Evolutionary conservation across 2,113 vertebrate genomes (phyloP), one percentile per base, ranked within the genome.

Genomic region (Pelusios castaneus): DNA sequence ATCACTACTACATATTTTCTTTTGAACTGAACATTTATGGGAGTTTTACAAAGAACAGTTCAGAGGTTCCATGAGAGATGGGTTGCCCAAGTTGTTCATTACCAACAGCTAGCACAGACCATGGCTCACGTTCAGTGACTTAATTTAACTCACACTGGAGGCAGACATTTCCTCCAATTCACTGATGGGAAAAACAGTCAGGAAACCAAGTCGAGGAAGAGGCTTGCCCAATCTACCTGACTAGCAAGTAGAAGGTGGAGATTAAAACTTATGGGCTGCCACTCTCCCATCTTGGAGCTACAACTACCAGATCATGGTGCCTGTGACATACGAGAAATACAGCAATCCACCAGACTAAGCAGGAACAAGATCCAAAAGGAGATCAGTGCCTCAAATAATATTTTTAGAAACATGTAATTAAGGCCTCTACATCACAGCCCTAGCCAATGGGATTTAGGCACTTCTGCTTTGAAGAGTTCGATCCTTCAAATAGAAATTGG

Each of bases 371-470:
- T 14, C 60, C 60, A n/a, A 67, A n/a, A 92, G 88, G 82, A 56
- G 77, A 75, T 67, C 11, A 8, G 19, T 67, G 38, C 56, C 89
- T 56, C 4, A 82, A 81, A 80, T 76, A 85, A 45, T 73, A 29
- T 34, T 27, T 38, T 13, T 34, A 84, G 16, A 79, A 80, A 13
- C 2, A 25, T 3, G 38, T 22, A 41, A 13, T 41, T 25, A 24
- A 75, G 70, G 88, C 87, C 70, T 29, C 86, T 89, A 45, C 80
- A 25, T 75, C 84, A 25, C 10, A 43, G n/a, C 43, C 78, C 13
- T 85, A 86, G 70, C 85, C 90, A 84, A 82, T 67, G 56, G 14
- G 85, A 89, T 95, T 93, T 91, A 19, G 70, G 76, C 85, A 86
- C 89, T 94, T 89, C 41, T 11, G 10, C 19, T 41, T 31, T 27